These are phyloP conservation scores for Tenualosa thibaudeaui DNA, from an alignment of 2,797 vertebrate species.

Conservation along the genomic window DNA sequence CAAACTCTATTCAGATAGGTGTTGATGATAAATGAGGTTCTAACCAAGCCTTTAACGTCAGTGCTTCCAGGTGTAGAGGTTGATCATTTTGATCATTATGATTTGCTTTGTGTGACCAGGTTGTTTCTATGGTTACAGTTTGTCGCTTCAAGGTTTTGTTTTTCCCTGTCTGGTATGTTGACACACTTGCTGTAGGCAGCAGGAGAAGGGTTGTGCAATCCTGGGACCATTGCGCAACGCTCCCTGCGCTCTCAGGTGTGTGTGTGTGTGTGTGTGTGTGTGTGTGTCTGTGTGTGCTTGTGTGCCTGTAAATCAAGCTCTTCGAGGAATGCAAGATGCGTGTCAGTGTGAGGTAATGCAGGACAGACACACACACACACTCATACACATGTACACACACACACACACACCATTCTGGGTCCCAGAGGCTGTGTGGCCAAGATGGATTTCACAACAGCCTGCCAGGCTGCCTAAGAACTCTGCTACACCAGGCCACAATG, in stretches of 20 bases:
- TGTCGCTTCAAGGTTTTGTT: conserved; percentile 44
- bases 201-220: conserved; percentile 53
- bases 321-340: conserved; percentile 41
- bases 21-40: background rate
- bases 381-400: conserved; percentile 38
- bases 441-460: conserved; percentile 46
- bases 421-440: conserved; percentile 19
- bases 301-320: conserved; percentile 47
- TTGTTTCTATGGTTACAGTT: conserved; percentile 49
- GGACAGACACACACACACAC: conserved; percentile 46
- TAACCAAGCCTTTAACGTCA: background rate
- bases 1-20: background rate
- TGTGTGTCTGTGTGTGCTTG: conserved; percentile 34
- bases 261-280: conserved; percentile 36
- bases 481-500: conserved; percentile 29
- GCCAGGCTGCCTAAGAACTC: conserved; percentile 42
- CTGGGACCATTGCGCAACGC: conserved; percentile 49
- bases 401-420: conserved; percentile 19
- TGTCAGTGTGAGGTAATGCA: conserved; percentile 51
- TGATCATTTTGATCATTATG: background rate
- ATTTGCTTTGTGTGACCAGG: conserved; percentile 42
- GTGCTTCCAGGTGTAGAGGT: background rate
- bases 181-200: conserved; percentile 54
- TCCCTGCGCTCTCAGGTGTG: conserved; percentile 50
- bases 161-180: conserved; percentile 51